Percentiles rank a stretch among this genome's conserved stretches.
Evolutionary conservation across 2,797 vertebrate genomes (phyloP).

Genomic region (Halcyon chelicuti): DNA sequence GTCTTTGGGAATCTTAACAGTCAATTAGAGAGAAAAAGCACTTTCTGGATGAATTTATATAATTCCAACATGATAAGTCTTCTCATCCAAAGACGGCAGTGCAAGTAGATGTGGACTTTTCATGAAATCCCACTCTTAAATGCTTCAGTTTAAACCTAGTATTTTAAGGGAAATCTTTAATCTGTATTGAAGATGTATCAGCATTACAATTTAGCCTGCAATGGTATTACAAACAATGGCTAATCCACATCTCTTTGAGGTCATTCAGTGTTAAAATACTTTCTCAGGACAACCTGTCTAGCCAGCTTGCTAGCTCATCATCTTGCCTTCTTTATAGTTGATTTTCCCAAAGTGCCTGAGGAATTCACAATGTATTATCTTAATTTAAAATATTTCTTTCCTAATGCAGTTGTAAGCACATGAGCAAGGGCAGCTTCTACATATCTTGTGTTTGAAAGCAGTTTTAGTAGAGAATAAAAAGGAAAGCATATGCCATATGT

Average conservation of each 20-base stretch:
- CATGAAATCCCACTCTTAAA: neutral
- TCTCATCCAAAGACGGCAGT: neutral
- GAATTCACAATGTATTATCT: neutral
- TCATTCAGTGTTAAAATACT: constrained; percentile 6
- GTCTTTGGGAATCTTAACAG: neutral
- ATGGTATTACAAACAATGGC: neutral
- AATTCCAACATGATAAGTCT: neutral
- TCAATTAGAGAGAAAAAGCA: neutral
- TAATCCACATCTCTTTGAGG: neutral
- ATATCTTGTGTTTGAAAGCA: constrained; percentile 17
- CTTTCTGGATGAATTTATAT: neutral
- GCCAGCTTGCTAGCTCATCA: neutral
- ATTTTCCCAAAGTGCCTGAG: neutral
- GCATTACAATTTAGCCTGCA: neutral
- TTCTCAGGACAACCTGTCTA: neutral
- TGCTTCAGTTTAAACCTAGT: neutral
- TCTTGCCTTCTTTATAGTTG: neutral
- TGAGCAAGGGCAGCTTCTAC: constrained; percentile 20
- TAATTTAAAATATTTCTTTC: constrained; percentile 14
- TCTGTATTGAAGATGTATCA: neutral
- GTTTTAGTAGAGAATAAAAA: constrained; percentile 26
- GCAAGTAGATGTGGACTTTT: neutral
- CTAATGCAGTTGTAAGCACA: constrained; percentile 28
- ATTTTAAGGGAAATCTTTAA: neutral
- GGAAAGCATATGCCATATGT: neutral